Evolutionary conservation across 2,797 vertebrate genomes (phyloP).

Genomic region (Meda fulgida): DNA sequence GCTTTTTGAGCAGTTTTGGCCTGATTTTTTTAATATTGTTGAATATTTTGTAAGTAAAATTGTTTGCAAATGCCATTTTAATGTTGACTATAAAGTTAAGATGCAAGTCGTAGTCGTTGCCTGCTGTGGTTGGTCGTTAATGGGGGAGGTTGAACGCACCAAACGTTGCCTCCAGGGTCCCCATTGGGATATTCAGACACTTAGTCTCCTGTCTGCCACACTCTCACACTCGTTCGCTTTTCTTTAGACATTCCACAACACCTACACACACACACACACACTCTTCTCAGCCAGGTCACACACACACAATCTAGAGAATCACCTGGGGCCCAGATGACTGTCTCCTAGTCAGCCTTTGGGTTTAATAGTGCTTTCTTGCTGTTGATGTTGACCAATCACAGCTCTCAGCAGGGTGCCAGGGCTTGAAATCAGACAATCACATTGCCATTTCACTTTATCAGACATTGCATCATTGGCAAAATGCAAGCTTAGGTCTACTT

Average conservation of each 20-base stretch:
- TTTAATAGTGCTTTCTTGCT: slow-evolving; percentile 44
- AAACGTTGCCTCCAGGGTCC: slow-evolving; percentile 33
- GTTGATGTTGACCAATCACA: slow-evolving; percentile 40
- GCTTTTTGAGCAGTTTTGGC: not conserved
- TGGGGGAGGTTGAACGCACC: slow-evolving; percentile 26
- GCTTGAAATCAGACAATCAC: slow-evolving; percentile 34
- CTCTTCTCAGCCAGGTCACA: slow-evolving; percentile 29
- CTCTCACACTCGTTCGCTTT: slow-evolving; percentile 30
- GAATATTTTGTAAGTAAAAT: not conserved
- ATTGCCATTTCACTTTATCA: slow-evolving; percentile 23
- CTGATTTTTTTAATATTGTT: too few species aligned
- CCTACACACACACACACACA: slow-evolving; percentile 27
- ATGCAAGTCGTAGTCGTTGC: not conserved
- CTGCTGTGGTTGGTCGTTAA: slow-evolving; percentile 33
- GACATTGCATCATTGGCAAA: slow-evolving; percentile 41
- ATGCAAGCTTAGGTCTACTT: slow-evolving; percentile 16
- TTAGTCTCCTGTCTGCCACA: slow-evolving; percentile 51
- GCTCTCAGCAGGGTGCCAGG: slow-evolving; percentile 45
- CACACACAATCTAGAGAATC: slow-evolving; percentile 29
- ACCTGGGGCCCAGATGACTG: slow-evolving; percentile 49
- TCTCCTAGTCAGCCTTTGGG: slow-evolving; percentile 47
- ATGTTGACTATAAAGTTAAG: slow-evolving; percentile 18
- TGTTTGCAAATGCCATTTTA: not conserved
- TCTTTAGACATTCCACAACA: slow-evolving; percentile 42
- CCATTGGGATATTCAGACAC: slow-evolving; percentile 43